Evolutionary conservation across 2,888 invertebrate genomes (phyloP).

Genomic region (Theretra japonica): DNA sequence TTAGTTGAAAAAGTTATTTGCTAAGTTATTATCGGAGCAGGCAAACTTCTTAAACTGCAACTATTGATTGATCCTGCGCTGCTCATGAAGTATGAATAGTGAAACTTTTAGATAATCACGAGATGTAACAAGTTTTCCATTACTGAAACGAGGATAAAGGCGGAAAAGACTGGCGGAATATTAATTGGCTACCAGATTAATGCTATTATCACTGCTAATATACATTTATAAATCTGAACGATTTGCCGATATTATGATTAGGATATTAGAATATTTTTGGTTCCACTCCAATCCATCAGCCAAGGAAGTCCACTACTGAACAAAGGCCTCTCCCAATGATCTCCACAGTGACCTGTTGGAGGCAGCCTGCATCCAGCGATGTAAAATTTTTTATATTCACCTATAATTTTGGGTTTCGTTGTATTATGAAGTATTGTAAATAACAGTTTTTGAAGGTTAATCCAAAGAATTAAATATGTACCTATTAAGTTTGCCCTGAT

Average conservation of each 20-base stretch:
- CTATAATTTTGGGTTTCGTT: too few relatives aligned
- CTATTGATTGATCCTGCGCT: not conserved
- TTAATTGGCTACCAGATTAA: not conserved
- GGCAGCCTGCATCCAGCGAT: too few relatives aligned
- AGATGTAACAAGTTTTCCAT: constrained; percentile 15
- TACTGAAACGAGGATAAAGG: not conserved
- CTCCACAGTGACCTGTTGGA: too few relatives aligned
- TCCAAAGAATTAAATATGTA: too few relatives aligned
- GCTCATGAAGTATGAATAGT: not conserved
- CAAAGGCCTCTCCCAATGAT: too few relatives aligned
- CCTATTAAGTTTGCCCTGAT: too few relatives aligned
- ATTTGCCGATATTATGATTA: not conserved
- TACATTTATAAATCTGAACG: not conserved
- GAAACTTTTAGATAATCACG: constrained; percentile 4
- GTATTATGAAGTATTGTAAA: too few relatives aligned
- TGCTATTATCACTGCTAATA: not conserved
- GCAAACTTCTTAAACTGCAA: constrained; percentile 8
- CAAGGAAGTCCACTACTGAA: too few relatives aligned
- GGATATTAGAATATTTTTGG: not conserved
- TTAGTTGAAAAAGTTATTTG: not conserved
- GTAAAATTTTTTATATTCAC: too few relatives aligned
- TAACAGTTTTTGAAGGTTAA: too few relatives aligned
- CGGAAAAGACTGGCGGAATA: not conserved
- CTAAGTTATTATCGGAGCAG: constrained; percentile 4
- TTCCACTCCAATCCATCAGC: too few relatives aligned